Evolutionary conservation across 2,888 invertebrate species (phyloP).

Genomic region (Melanostoma mellinum): DNA sequence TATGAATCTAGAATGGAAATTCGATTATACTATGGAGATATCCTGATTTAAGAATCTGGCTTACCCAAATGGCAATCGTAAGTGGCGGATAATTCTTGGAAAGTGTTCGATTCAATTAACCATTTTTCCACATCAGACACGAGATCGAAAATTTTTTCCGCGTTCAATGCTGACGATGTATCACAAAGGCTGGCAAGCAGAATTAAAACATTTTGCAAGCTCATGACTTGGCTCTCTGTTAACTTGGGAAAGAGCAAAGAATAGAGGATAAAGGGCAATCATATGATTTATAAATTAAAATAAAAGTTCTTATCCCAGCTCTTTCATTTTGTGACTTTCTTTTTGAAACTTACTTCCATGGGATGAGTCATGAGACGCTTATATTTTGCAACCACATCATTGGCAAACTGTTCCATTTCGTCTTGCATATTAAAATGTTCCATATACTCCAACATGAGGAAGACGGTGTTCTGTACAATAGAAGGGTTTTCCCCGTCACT

Average conservation of each 20-base stretch:
- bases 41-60: neutral
- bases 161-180: constrained; percentile 13
- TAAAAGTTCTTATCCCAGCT: constrained; percentile 8
- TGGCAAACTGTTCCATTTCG: constrained; percentile 47
- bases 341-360: no score
- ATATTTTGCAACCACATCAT: constrained; percentile 9
- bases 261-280: no score
- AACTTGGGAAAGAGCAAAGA: neutral
- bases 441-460: constrained; percentile 51
- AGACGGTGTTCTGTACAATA: constrained; percentile 32
- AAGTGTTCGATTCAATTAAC: constrained; percentile 30
- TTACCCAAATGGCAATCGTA: constrained; percentile 38
- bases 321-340: no score
- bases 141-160: constrained; percentile 35
- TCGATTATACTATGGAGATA: no score
- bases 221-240: constrained; percentile 1
- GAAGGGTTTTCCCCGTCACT: constrained; percentile 17
- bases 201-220: constrained; percentile 23
- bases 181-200: constrained; percentile 29
- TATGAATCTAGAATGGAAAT: constrained; percentile 14
- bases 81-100: constrained; percentile 35
- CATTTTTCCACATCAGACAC: neutral
- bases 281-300: neutral
- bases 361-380: constrained; percentile 4
- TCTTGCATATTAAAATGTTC: constrained; percentile 48